Evolutionary conservation across 2,797 vertebrate genomes (phyloP).

Genomic region (Lacerta agilis): DNA sequence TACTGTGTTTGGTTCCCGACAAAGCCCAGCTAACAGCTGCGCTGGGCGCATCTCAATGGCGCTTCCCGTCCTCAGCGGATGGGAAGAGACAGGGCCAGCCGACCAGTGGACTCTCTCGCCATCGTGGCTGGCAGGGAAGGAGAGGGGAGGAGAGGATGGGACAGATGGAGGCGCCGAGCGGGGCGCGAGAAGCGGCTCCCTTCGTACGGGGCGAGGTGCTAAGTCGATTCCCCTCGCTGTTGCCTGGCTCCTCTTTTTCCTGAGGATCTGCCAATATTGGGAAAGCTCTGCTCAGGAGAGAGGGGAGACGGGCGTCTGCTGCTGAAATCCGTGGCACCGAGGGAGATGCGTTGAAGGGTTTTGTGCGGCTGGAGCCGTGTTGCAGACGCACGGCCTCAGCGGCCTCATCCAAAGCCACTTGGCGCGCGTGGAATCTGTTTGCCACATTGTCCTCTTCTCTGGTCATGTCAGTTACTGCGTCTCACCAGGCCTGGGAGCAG

Average conservation of each 20-base stretch:
- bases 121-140: too few relatives aligned
- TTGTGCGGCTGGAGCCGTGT: rapidly evolving
- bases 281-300: neutral
- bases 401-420: neutral
- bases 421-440: neutral
- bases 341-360: too few relatives aligned
- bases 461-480: neutral
- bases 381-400: rapidly evolving
- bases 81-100: neutral
- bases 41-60: constrained; percentile 25
- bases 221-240: neutral
- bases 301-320: too few relatives aligned
- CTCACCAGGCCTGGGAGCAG: neutral
- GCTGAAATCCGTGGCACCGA: rapidly evolving
- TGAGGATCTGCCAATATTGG: neutral
- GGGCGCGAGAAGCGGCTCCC: neutral
- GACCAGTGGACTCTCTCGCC: neutral
- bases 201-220: rapidly evolving
- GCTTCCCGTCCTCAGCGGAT: neutral
- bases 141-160: neutral
- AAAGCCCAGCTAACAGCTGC: constrained; percentile 70
- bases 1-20: constrained; percentile 77
- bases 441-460: neutral
- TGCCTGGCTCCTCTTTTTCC: neutral
- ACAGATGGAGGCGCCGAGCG: neutral